A percentile compares a stretch with the other conserved stretches of the same genome.
Conservation (phyloP, 2,888 invertebrate genomes). For the Rotaria sp. region DNA sequence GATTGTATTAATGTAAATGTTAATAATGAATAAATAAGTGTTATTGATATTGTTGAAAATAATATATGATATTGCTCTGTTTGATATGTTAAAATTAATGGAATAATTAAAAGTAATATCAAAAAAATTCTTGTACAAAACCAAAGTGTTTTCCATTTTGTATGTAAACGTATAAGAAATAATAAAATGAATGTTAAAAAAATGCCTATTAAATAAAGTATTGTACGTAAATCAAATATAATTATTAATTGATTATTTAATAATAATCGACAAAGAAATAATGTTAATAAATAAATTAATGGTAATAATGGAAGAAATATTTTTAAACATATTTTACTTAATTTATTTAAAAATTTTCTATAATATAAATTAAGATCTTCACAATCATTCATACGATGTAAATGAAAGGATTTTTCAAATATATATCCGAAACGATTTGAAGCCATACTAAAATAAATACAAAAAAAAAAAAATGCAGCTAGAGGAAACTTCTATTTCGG, state of each 20-base stretch:
- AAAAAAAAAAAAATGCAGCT: not conserved
- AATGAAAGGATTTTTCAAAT: not conserved
- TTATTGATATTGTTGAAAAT: constrained; percentile 1
- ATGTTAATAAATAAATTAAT: not conserved
- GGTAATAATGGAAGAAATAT: not conserved
- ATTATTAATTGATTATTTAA: not conserved
- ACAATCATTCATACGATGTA: constrained; percentile 31
- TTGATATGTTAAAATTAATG: not conserved
- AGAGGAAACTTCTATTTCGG: no score
- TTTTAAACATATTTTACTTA: constrained; percentile 19
- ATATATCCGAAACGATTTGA: not conserved
- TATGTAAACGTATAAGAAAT: constrained; percentile 17
- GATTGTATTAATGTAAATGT: constrained; percentile 11
- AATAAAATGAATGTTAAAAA: not conserved
- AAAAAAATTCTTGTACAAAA: not conserved
- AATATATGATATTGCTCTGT: not conserved
- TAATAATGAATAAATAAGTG: constrained; percentile 29
- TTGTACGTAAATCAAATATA: not conserved
- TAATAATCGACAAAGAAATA: not conserved
- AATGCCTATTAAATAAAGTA: not conserved
- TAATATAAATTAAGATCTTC: constrained; percentile 29
- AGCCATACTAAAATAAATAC: not conserved
- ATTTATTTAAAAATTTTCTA: constrained; percentile 3
- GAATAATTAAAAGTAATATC: not conserved
- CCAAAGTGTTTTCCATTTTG: not conserved